These are phyloP conservation scores for Chydorus sphaericus DNA, from an alignment of 2,888 invertebrate genomes.

Conservation along the genomic window DNA sequence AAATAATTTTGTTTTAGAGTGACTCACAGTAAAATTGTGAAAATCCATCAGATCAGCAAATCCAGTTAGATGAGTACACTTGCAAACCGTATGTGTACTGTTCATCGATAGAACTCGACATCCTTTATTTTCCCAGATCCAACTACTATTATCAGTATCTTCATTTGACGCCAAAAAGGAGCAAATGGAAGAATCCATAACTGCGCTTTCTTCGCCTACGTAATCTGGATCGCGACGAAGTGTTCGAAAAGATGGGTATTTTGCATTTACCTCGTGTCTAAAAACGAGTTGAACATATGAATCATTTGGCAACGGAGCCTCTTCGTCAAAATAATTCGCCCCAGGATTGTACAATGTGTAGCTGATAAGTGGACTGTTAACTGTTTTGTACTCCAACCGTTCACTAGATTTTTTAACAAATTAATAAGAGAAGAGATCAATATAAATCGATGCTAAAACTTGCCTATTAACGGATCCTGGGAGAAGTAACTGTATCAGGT, in stretches of 20 bases:
- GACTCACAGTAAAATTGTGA: too few species aligned
- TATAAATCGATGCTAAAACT: too few species aligned
- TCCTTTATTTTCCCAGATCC: slow-evolving; percentile 22
- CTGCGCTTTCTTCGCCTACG: slow-evolving; percentile 16
- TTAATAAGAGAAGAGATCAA: too few species aligned
- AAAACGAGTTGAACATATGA: slow-evolving; percentile 11
- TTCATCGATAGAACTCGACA: slow-evolving; percentile 24
- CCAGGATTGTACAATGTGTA: not conserved
- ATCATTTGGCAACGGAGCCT: too few species aligned
- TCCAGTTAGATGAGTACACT: slow-evolving; percentile 29
- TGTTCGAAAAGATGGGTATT: slow-evolving; percentile 9
- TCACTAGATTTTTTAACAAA: too few species aligned
- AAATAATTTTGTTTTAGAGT: too few species aligned
- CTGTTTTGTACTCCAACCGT: too few species aligned
- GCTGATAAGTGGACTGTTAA: slow-evolving; percentile 11
- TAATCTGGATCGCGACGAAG: slow-evolving; percentile 11
- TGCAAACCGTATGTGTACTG: slow-evolving; percentile 27
- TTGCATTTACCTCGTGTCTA: slow-evolving; percentile 4
- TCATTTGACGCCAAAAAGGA: not conserved
- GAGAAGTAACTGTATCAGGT: too few species aligned
- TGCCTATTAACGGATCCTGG: too few species aligned
- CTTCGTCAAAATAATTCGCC: too few species aligned
- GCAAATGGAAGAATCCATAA: slow-evolving; percentile 12
- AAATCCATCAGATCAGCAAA: slow-evolving; percentile 31
- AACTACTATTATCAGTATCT: not conserved